phyloP scores from a whole-genome alignment of 1,140 invertebrate genomes.

The Arctopsyche grandis region DNA sequence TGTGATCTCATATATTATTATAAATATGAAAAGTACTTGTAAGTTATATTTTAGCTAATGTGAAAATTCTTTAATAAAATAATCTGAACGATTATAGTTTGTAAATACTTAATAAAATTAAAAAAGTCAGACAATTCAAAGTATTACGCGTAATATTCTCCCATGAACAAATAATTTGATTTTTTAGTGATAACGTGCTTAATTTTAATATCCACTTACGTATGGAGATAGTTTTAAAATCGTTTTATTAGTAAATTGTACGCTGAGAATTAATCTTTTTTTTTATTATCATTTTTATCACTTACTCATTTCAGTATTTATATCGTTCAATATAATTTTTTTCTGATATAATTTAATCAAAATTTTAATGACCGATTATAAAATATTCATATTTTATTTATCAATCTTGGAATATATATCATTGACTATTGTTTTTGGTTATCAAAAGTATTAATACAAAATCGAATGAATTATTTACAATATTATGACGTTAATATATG shows the following conservation, averaged over 20 bases:
- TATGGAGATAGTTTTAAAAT: neutral
- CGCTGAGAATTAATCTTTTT: neutral
- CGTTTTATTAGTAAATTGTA: neutral
- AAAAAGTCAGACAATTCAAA: conserved; percentile 1
- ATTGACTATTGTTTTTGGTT: too few species aligned
- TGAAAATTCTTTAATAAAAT: neutral
- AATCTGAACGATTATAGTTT: neutral
- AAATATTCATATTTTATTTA: too few species aligned
- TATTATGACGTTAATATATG: too few species aligned
- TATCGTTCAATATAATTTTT: too few species aligned
- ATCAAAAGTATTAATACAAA: too few species aligned
- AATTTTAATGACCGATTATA: too few species aligned
- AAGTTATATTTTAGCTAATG: neutral
- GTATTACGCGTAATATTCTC: neutral
- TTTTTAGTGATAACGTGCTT: neutral
- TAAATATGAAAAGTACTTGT: neutral
- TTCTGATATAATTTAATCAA: too few species aligned
- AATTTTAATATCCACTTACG: neutral
- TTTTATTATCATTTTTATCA: neutral
- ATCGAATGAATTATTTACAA: too few species aligned
- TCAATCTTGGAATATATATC: too few species aligned
- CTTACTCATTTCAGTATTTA: too few species aligned
- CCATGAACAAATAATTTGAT: too few species aligned
- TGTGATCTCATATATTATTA: conserved; percentile 12
- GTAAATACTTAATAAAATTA: neutral